Evolutionary conservation across 2,888 invertebrate species (phyloP), one percentile per base, ranked within the genome.

Genomic region (Harpagoxenus sublaevis): DNA sequence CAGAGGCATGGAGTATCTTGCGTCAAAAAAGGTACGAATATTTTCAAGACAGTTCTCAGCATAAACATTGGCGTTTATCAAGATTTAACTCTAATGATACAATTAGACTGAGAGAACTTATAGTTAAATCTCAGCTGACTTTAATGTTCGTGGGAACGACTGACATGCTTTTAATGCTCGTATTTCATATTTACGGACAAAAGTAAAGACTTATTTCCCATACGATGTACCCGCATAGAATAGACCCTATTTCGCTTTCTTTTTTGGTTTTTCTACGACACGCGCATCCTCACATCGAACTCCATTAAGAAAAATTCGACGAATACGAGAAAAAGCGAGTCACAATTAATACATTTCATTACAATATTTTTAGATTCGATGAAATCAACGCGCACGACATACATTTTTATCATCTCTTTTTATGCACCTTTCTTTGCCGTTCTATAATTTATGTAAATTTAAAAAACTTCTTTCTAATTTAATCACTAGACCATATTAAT

Each of bases 1-100:
- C 1, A 96, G 97, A 86, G 98, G 98, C 78, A 98, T 98, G 98
- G 98, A 98, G 92, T 98, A 98, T 92, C 96, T 98, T 66, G 97
- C 97, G 18, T 97, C 97, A 35, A 97, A 97, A 94, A 97, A 97
- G 95, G 98, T 98, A 94, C 75, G 83, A 57, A 23, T 39, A 3
- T 31, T 53, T 73, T 78, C 6, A 10, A 28, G n/a, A 12, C 8
- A 18, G 1, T 55, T 60, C 10, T 3, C 15, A n/a, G 12, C n/a
- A 42, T 48, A 23, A 75, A 39, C 5, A 45, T 42, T 73, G n/a
- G 9, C 45, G 28, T 62, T 74, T 9, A 62, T 60, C n/a, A 42
- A 31, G 31, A 60, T 45, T 60, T n/a, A 74, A 45, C 10, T 57
- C 9, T n/a, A 60, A 60, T 57, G 23, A 55, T 15, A n/a, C 42